phyloP scores from a whole-genome alignment of 2,888 invertebrate species.

The Aphidoletes aphidimyza region DNA sequence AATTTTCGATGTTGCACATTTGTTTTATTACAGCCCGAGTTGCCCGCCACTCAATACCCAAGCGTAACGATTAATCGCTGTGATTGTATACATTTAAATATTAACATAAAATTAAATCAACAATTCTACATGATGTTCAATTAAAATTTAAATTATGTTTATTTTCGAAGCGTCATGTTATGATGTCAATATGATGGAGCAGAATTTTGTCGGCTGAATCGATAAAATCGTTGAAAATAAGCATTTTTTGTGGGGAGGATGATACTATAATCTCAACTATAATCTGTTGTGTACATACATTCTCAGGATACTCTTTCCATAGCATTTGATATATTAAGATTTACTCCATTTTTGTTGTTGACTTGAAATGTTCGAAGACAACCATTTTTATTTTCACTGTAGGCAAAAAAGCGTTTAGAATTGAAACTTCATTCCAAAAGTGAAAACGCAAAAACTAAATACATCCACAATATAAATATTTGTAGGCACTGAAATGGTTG shows the following conservation, averaged over 20 bases:
- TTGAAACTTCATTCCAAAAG: too few relatives aligned
- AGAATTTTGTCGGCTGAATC: neutral
- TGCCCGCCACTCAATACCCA: neutral
- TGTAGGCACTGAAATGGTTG: neutral
- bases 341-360: neutral
- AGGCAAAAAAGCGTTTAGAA: too few relatives aligned
- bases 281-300: neutral
- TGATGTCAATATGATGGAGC: neutral
- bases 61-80: neutral
- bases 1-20: slow-evolving; percentile 12
- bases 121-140: slow-evolving; percentile 46
- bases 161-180: neutral
- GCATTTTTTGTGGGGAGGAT: too few relatives aligned
- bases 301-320: neutral
- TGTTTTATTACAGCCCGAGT: too few relatives aligned
- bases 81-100: slow-evolving; percentile 46
- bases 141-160: slow-evolving; percentile 51
- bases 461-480: neutral
- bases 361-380: too few relatives aligned
- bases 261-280: too few relatives aligned
- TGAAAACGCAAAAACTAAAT: neutral
- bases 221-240: neutral
- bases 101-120: slow-evolving; percentile 39
- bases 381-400: too few relatives aligned
- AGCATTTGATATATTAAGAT: neutral